A percentile compares a stretch with the other conserved stretches of the same genome.
Evolutionary conservation across 2,113 vertebrate species (phyloP).

Genomic region (Arizona elegans): DNA sequence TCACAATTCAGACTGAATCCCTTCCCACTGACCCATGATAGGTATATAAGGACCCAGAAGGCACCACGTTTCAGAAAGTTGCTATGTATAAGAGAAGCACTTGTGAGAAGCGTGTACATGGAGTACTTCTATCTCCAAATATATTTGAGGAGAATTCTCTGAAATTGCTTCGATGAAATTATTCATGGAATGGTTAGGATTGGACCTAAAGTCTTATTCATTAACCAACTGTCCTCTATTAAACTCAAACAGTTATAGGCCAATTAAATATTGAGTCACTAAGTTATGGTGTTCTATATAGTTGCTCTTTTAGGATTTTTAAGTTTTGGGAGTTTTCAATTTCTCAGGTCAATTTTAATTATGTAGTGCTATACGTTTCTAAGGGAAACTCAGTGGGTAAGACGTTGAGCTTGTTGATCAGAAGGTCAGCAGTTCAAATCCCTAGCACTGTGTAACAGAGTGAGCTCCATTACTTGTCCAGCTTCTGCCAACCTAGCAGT

Average conservation of each 20-base stretch:
- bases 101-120: not conserved
- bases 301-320: not conserved
- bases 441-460: too few species aligned
- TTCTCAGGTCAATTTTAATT: not conserved
- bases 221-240: not conserved
- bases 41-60: not conserved
- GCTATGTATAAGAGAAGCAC: not conserved
- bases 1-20: not conserved
- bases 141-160: not conserved
- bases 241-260: not conserved
- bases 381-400: too few species aligned
- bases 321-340: slow-evolving; percentile 1
- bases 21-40: not conserved
- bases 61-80: not conserved
- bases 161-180: not conserved
- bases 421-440: too few species aligned
- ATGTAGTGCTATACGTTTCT: not conserved
- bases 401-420: too few species aligned
- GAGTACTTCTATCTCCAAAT: not conserved
- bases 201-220: not conserved
- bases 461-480: too few species aligned
- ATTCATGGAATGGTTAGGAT: not conserved
- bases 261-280: not conserved
- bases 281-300: not conserved
- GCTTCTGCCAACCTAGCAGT: too few species aligned